Conservation (phyloP, 2,797 vertebrate genomes). For the Gouania willdenowi region DNA sequence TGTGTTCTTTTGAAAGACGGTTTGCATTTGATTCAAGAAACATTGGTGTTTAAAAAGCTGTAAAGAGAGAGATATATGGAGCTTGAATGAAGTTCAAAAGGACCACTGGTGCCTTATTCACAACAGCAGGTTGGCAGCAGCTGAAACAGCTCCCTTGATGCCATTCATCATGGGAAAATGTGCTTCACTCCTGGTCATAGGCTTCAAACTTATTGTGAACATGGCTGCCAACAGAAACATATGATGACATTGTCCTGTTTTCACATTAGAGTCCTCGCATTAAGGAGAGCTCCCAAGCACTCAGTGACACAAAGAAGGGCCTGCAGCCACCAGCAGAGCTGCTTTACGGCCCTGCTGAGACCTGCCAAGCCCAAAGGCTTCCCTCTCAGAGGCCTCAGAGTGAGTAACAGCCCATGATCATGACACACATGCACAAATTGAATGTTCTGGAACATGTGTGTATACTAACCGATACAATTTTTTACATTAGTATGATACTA, state of each 20-base stretch:
- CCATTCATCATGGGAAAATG: constrained; percentile 33
- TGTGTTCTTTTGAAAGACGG: too few relatives aligned
- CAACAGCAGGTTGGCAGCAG: constrained; percentile 5
- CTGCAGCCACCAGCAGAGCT: constrained; percentile 37
- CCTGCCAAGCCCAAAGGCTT: constrained; percentile 49
- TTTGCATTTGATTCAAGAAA: too few relatives aligned
- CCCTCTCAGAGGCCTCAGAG: constrained; percentile 48
- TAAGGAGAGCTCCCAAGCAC: constrained; percentile 35
- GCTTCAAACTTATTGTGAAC: constrained; percentile 26
- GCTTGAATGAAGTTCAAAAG: too few relatives aligned
- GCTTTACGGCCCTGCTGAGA: constrained; percentile 52
- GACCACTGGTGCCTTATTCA: constrained; percentile 18
- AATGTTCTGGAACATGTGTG: neutral
- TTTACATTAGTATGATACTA: too few relatives aligned
- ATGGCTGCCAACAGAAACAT: constrained; percentile 50
- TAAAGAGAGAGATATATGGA: constrained; percentile 9
- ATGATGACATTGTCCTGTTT: constrained; percentile 50
- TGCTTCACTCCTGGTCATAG: constrained; percentile 21
- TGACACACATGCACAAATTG: constrained; percentile 24
- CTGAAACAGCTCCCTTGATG: constrained; percentile 5
- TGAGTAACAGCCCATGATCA: constrained; percentile 50
- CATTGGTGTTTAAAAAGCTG: too few relatives aligned
- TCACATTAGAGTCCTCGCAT: constrained; percentile 38
- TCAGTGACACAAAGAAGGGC: constrained; percentile 34
- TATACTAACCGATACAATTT: neutral